phyloP scores from a whole-genome alignment of 2,888 invertebrate species.

The Tipula unca region DNA sequence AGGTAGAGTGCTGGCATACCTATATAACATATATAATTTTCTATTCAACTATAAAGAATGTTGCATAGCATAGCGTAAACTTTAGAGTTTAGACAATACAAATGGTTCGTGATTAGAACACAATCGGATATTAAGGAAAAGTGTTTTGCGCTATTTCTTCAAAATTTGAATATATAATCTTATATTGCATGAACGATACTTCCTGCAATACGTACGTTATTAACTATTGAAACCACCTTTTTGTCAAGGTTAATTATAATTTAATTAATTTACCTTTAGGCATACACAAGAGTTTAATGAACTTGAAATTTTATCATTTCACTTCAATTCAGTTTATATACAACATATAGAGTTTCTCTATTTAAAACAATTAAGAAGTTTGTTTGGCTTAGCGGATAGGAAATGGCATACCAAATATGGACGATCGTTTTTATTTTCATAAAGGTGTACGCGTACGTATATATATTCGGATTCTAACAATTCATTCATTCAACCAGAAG shows the following conservation, averaged over 20 bases:
- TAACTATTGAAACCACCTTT: neutral
- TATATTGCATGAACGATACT: neutral
- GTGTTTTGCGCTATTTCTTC: neutral
- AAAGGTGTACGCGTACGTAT: neutral
- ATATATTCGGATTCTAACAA: neutral
- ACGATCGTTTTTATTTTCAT: neutral
- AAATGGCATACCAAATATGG: neutral
- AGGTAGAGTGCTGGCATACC: neutral
- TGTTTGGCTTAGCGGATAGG: neutral
- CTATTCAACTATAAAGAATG: neutral
- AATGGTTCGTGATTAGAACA: neutral
- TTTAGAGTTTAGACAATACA: neutral
- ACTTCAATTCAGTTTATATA: neutral
- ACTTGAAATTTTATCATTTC: neutral
- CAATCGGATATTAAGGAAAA: neutral
- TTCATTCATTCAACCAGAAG: neutral
- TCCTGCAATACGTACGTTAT: neutral
- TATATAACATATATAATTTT: neutral
- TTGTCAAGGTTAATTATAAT: neutral
- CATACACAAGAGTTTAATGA: neutral
- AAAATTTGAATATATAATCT: neutral
- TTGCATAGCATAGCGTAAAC: neutral
- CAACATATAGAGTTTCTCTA: neutral
- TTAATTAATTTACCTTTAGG: neutral
- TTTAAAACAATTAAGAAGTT: slow-evolving; percentile 14